Evolutionary conservation across 2,113 vertebrate genomes (phyloP), one percentile per base, ranked within the genome.

Genomic region (Rhinichthys klamathensis): DNA sequence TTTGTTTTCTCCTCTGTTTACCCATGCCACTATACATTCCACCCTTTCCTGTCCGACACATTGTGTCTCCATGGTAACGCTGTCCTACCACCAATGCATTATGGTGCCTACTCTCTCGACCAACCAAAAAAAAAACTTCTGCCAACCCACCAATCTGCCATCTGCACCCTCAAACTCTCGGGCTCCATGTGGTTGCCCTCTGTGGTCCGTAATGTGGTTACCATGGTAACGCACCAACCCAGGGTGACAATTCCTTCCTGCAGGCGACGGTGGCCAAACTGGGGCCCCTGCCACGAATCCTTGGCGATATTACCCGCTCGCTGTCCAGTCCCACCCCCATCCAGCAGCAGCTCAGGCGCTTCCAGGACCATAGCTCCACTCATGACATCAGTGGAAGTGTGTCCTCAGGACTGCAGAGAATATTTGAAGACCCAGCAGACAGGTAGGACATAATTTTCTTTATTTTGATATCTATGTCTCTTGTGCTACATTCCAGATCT

Each of bases 231-330:
- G 93, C 90, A 94, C 94, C 95, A 94, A 96, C 94, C 93, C 95
- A 99, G 97, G 96, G 97, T 98, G 97, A 99, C 96, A 98, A 98
- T 97, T 98, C 97, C 96, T 99, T 98, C 95, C 97, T 99, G 96
- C 97, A 99, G 97, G 97, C 96, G 65, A 98, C 97, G 1, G 95
- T 98, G 91, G 97, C 97, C 80, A 98, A 98, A 93, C 91, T 99
- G 93, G 98, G 97, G 85, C 97, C 98, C 6, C 94, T 99, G 86
- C 98, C 98, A 61, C 96, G 96, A 85, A 97, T 99, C 83, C 96
- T 99, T 89, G 95, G 95, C 9, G 97, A 99, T 84, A 98, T 99
- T 85, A 95, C 96, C 75, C 96, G 96, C 88, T 95, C 95, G 67
- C 91, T 98, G 93, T 92, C 94, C 76, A 94, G 95, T 35, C 96